These are phyloP conservation scores for Eptatretus atami DNA, from an alignment of 2,797 vertebrate genomes.

Conservation along the genomic window DNA sequence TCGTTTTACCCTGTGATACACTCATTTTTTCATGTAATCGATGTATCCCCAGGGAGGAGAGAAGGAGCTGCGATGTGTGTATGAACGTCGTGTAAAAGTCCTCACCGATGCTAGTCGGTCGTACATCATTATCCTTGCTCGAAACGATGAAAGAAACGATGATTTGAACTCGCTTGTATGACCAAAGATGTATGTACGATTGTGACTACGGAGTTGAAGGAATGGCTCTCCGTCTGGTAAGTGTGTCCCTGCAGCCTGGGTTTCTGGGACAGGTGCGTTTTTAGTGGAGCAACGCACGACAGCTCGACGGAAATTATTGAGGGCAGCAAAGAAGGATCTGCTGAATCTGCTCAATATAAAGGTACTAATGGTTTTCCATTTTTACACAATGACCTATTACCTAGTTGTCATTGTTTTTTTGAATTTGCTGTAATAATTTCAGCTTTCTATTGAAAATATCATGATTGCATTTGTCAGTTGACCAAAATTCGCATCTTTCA, in stretches of 20 bases:
- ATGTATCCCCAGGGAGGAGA: constrained; percentile 32
- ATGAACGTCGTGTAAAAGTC: constrained; percentile 17
- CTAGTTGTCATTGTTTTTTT: background rate
- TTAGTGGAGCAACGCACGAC: constrained; percentile 12
- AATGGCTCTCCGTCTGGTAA: too few species aligned
- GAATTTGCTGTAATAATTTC: too few species aligned
- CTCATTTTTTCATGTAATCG: constrained; percentile 11
- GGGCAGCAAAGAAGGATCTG: constrained; percentile 54
- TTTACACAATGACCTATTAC: background rate
- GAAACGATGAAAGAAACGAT: constrained; percentile 12
- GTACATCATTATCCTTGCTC: constrained; percentile 31
- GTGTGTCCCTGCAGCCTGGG: too few species aligned
- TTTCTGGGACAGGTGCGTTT: background rate
- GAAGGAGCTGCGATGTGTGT: too few species aligned
- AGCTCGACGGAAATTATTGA: constrained; percentile 25
- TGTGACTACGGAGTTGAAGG: constrained; percentile 17
- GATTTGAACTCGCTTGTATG: constrained; percentile 15
- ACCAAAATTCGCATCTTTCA: constrained; percentile 9
- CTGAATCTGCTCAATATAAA: constrained; percentile 28
- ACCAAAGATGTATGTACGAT: constrained; percentile 50
- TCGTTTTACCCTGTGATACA: too few species aligned
- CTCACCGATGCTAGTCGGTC: constrained; percentile 26
- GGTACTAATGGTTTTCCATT: too few species aligned
- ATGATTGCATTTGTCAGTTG: constrained; percentile 7
- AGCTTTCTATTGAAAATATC: too few species aligned